A percentile compares a stretch with the other conserved stretches of the same genome.
Conservation (phyloP, 2,113 vertebrate species). For the Paralichthys olivaceus region DNA sequence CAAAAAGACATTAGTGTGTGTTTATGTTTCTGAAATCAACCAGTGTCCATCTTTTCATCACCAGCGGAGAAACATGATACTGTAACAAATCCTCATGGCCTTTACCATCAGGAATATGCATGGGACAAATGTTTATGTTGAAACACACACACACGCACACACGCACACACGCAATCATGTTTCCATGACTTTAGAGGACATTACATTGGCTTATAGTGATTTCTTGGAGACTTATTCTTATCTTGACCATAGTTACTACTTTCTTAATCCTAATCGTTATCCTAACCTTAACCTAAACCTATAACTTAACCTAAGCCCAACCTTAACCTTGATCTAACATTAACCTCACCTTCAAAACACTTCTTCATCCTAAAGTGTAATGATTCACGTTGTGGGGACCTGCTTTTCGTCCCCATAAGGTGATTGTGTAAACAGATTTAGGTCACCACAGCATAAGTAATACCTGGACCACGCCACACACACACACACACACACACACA, state of each 20-base stretch:
- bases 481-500: too few species aligned
- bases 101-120: conserved; percentile 52
- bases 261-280: too few species aligned
- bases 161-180: conserved; percentile 21
- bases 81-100: conserved; percentile 35
- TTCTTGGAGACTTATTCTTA: too few species aligned
- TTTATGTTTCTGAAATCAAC: conserved; percentile 38
- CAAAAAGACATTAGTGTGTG: not conserved
- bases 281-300: too few species aligned
- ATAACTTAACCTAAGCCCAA: too few species aligned
- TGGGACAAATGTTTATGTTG: conserved; percentile 54
- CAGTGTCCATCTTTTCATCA: conserved; percentile 30
- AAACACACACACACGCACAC: conserved; percentile 6
- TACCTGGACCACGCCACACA: not conserved
- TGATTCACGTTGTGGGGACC: not conserved
- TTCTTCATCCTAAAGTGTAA: not conserved
- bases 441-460: not conserved
- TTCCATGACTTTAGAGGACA: too few species aligned
- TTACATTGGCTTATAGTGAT: too few species aligned
- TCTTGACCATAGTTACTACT: too few species aligned
- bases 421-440: not conserved
- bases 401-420: too few species aligned
- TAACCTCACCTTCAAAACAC: too few species aligned
- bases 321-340: too few species aligned
- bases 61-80: conserved; percentile 41